Percentiles rank a stretch among this genome's conserved stretches.
Evolutionary conservation across 2,113 vertebrate species (phyloP).

Genomic region (Tragelaphus imberbis): DNA sequence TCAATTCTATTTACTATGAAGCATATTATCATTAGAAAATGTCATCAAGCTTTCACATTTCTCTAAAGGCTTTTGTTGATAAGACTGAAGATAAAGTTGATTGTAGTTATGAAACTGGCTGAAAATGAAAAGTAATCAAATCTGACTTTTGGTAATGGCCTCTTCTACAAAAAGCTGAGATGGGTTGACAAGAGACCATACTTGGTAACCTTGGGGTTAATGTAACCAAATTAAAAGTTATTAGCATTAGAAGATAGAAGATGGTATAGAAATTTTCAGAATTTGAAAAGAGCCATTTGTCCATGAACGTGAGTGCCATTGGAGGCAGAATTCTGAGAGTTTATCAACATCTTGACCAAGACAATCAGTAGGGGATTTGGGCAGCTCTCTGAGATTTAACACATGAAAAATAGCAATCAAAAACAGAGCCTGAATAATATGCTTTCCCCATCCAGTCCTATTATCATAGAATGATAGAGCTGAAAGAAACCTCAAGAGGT

Average conservation of each 20-base stretch:
- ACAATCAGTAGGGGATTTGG: constrained; percentile 22
- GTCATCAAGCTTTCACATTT: neutral
- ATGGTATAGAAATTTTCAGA: neutral
- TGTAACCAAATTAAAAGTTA: neutral
- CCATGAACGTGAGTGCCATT: neutral
- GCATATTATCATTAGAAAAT: neutral
- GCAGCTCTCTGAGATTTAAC: neutral
- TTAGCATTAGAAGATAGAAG: neutral
- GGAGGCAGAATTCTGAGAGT: neutral
- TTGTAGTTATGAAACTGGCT: constrained; percentile 26
- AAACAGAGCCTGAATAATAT: neutral
- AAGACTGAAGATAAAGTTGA: constrained; percentile 3
- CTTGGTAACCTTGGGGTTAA: neutral
- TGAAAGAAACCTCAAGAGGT: neutral
- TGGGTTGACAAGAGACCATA: neutral
- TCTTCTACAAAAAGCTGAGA: neutral
- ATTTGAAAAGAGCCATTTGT: constrained; percentile 41
- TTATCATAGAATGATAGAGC: neutral
- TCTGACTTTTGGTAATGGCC: constrained; percentile 39
- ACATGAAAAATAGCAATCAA: constrained; percentile 25
- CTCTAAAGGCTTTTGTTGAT: neutral
- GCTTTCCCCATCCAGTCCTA: neutral
- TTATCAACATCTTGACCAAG: neutral
- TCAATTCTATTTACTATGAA: neutral
- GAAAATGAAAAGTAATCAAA: constrained; percentile 57